phyloP scores from a whole-genome alignment of 2,113 vertebrate species.

The Syrmaticus mikado region DNA sequence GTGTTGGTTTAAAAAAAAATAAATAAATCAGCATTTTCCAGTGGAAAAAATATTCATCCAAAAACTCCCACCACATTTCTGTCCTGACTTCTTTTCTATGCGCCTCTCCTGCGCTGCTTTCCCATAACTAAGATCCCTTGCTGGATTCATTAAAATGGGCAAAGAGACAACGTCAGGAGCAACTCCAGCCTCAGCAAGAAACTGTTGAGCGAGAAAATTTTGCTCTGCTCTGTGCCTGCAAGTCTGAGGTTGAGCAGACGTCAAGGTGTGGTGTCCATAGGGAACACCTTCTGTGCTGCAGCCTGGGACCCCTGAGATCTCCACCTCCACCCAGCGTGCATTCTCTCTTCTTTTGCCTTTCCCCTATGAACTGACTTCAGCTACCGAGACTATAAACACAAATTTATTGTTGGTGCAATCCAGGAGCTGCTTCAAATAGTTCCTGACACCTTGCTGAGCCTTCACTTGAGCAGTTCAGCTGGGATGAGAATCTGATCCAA shows the following conservation, averaged over 20 bases:
- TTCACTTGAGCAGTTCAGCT: not conserved
- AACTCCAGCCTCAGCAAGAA: not conserved
- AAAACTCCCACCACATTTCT: not conserved
- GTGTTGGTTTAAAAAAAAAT: not conserved
- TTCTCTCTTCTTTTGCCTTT: not conserved
- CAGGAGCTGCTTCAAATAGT: not conserved
- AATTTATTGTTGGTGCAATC: not conserved
- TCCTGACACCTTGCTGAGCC: not conserved
- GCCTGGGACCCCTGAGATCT: not conserved
- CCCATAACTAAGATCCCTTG: not conserved
- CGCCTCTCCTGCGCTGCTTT: not conserved
- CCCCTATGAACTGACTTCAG: not conserved
- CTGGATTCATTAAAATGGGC: conserved; percentile 20
- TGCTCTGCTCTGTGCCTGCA: not conserved
- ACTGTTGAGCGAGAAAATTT: not conserved
- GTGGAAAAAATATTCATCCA: not conserved
- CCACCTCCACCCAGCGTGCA: not conserved
- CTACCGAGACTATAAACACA: not conserved
- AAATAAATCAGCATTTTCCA: conserved; percentile 39
- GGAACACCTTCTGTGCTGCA: not conserved
- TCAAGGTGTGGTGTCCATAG: not conserved
- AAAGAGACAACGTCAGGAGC: conserved; percentile 1
- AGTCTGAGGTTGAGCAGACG: not conserved
- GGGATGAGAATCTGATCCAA: not conserved
- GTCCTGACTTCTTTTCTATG: not conserved